Percentiles rank a stretch among this genome's conserved stretches.
Evolutionary conservation across 2,113 vertebrate species (phyloP).

Genomic region (Osmerus eperlanus): DNA sequence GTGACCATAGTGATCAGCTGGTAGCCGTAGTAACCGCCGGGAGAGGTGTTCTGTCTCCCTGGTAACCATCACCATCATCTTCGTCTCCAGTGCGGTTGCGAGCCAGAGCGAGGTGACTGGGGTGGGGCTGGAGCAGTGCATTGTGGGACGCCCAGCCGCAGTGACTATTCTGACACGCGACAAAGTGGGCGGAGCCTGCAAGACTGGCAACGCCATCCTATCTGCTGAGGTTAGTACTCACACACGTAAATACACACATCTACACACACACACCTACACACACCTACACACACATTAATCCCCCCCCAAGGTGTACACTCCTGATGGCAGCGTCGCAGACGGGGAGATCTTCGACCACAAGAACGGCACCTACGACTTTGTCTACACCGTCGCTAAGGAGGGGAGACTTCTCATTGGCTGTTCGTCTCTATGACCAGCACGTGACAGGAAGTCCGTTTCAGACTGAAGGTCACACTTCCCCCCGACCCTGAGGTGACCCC

Average conservation of each 20-base stretch:
- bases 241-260: conserved; percentile 3
- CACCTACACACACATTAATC: not conserved
- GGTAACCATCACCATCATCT: not conserved
- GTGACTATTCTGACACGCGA: conserved; percentile 95
- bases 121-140: conserved; percentile 86
- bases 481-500: conserved; percentile 66
- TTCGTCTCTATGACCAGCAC: conserved; percentile 94
- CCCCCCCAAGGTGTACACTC: conserved; percentile 78
- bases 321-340: conserved; percentile 91
- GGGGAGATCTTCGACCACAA: conserved; percentile 96
- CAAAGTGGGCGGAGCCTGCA: conserved; percentile 94
- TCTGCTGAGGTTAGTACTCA: conserved; percentile 78
- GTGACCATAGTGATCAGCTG: too few species aligned
- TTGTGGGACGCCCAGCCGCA: conserved; percentile 87
- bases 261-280: not conserved
- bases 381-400: conserved; percentile 92
- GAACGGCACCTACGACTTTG: conserved; percentile 93
- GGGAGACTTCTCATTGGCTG: conserved; percentile 88
- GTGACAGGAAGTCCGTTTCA: conserved; percentile 97
- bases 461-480: conserved; percentile 81
- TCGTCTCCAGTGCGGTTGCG: conserved; percentile 81
- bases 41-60: too few species aligned
- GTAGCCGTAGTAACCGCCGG: too few species aligned
- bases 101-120: conserved; percentile 94
- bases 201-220: conserved; percentile 88